These are phyloP conservation scores for Anas capensis DNA, from an alignment of 2,797 vertebrate genomes.

Conservation along the genomic window DNA sequence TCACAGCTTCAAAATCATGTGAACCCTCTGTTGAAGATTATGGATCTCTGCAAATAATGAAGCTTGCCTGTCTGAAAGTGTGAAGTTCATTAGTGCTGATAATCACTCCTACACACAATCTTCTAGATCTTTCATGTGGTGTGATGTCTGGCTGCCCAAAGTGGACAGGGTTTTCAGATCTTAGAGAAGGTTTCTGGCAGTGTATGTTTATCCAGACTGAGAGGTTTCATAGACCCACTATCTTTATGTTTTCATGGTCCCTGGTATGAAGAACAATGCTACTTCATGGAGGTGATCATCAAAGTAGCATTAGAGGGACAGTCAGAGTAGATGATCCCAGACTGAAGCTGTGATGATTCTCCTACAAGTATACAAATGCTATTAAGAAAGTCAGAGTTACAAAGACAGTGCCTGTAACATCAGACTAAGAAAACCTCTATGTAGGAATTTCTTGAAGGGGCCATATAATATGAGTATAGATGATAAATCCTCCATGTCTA, in stretches of 20 bases:
- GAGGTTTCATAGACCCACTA: not conserved
- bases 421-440: not conserved
- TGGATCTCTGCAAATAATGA: not conserved
- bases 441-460: not conserved
- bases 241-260: not conserved
- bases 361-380: not conserved
- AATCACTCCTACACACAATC: not conserved
- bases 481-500: not conserved
- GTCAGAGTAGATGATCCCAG: not conserved
- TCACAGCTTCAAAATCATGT: not conserved
- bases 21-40: not conserved
- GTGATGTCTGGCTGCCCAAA: not conserved
- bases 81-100: not conserved
- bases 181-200: not conserved
- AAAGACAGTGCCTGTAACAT: not conserved
- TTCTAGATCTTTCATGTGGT: not conserved
- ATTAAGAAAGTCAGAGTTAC: not conserved
- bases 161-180: not conserved
- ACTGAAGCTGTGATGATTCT: not conserved
- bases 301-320: not conserved
- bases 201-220: fast-evolving
- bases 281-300: not conserved
- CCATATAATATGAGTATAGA: not conserved
- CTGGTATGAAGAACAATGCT: not conserved
- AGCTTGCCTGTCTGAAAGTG: not conserved